phyloP scores from a whole-genome alignment of 2,888 invertebrate genomes.

The Sussaba pulchella region DNA sequence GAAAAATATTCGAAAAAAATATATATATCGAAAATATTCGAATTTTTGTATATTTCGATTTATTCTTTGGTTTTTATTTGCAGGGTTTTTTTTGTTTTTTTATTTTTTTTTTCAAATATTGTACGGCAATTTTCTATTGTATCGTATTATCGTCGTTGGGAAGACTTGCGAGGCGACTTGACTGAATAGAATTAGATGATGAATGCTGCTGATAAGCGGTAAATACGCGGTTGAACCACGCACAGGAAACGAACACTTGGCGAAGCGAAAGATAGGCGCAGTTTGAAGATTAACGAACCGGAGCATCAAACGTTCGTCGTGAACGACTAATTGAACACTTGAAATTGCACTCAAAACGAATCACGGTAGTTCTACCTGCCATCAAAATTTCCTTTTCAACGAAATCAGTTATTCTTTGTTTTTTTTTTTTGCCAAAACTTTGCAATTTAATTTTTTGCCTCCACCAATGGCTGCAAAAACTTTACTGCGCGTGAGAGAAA shows the following conservation, averaged over 20 bases:
- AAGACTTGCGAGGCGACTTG: constrained; percentile 32
- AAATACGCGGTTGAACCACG: constrained; percentile 73
- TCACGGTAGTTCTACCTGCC: background rate
- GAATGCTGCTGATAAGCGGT: constrained; percentile 53
- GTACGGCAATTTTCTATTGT: constrained; percentile 14
- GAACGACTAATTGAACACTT: constrained; percentile 8
- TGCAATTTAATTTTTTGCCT: too few relatives aligned
- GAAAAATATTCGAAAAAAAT: too few relatives aligned
- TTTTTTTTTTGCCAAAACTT: too few relatives aligned
- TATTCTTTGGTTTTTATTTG: constrained; percentile 9
- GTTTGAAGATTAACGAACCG: constrained; percentile 32
- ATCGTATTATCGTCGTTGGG: constrained; percentile 39
- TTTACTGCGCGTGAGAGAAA: too few relatives aligned
- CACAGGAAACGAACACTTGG: constrained; percentile 80
- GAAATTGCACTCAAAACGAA: constrained; percentile 3
- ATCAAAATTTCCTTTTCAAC: background rate
- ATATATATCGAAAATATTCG: too few relatives aligned
- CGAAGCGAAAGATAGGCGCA: constrained; percentile 66
- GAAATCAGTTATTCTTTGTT: background rate
- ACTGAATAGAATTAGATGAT: constrained; percentile 68
- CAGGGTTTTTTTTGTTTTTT: constrained; percentile 20
- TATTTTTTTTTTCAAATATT: constrained; percentile 25
- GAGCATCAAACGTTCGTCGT: constrained; percentile 17
- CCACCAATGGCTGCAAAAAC: too few relatives aligned
- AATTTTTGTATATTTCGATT: too few relatives aligned